Percentiles rank a stretch among this genome's conserved stretches.
Conservation (phyloP, 1,140 invertebrate genomes). For the Pemphigus obesinymphae region DNA sequence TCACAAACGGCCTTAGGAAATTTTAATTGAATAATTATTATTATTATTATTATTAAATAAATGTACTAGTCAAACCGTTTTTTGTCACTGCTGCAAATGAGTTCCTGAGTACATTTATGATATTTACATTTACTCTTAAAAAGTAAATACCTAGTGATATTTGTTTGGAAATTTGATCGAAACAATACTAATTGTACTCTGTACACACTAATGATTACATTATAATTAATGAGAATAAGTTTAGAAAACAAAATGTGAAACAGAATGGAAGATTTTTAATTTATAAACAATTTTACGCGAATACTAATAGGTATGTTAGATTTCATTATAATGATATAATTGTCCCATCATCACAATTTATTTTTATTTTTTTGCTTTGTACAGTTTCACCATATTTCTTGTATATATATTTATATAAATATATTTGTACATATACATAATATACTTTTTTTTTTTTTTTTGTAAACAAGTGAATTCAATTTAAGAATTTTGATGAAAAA, state of each 20-base stretch:
- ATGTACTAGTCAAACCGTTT: conserved; percentile 41
- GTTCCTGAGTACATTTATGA: conserved; percentile 42
- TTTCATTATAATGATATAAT: conserved; percentile 26
- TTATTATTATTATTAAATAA: conserved; percentile 17
- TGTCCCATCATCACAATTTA: conserved; percentile 36
- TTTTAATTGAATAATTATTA: conserved; percentile 20
- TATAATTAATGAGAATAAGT: neutral
- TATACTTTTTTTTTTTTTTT: conserved; percentile 21
- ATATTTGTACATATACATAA: conserved; percentile 23
- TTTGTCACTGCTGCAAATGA: conserved; percentile 33
- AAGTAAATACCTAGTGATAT: neutral
- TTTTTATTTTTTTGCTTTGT: conserved; percentile 37
- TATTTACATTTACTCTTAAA: conserved; percentile 21
- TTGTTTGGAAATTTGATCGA: conserved; percentile 6
- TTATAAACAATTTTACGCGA: neutral
- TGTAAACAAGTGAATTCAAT: conserved; percentile 34
- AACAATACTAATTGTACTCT: conserved; percentile 16
- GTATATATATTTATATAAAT: conserved; percentile 37
- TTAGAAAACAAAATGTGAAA: conserved; percentile 1
- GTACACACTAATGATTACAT: neutral
- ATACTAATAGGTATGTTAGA: conserved; percentile 12
- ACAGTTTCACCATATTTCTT: conserved; percentile 33
- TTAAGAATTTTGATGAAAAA: conserved; percentile 26
- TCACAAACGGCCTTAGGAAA: conserved; percentile 25
- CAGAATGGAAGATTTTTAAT: conserved; percentile 19